Evolutionary conservation across 64 coral and sea anemone genomes (phyloP), one percentile per base, ranked within the genome.

Genomic region (Pachyseris speciosa): DNA sequence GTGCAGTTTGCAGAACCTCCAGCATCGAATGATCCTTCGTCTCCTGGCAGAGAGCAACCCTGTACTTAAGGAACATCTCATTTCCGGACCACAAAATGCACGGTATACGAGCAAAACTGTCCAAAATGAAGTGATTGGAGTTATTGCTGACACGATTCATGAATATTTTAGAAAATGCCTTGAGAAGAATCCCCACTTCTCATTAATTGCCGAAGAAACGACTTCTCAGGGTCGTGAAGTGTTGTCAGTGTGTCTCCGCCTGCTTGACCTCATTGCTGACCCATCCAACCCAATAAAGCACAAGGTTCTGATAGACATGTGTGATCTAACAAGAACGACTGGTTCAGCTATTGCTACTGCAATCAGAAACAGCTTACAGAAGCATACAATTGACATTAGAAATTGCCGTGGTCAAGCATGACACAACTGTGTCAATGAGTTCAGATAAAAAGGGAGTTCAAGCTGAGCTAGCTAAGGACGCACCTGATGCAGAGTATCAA

Each of bases 301-400:
- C 69, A 76, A 91, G 27, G 66, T 84, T 26, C 49, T 91, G 24
- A 71, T 90, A 6, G 74, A 78, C 60, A 32, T 90, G 87, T 69
- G 87, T 80, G 87, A 90, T 30, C 60, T 90, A 33, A 69, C 69
- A 69, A 90, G 87, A 40, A 90, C 87, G 32, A 90, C 87, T 69
- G 87, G 87, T 47, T 67, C 61, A 38, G 74, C 74, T 32, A 90
- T 90, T 67, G 87, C 74, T 45, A 80, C 73, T 47, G n/a, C n/a
- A n/a, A n/a, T n/a, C n/a, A n/a, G n/a, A n/a, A n/a, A n/a, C n/a
- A n/a, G n/a, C n/a, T n/a, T n/a, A 37, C 16, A 37, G 9, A 71
- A 30, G 17, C n/a, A n/a, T 71, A 37, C 31, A 88, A 61, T 75
- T 32, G 36, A n/a, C n/a, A n/a, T n/a, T n/a, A n/a, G n/a, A n/a